Percentiles rank a stretch among this genome's conserved stretches.
phyloP scores from a whole-genome alignment of 1,140 invertebrate species.

The Bombus terrestris region DNA sequence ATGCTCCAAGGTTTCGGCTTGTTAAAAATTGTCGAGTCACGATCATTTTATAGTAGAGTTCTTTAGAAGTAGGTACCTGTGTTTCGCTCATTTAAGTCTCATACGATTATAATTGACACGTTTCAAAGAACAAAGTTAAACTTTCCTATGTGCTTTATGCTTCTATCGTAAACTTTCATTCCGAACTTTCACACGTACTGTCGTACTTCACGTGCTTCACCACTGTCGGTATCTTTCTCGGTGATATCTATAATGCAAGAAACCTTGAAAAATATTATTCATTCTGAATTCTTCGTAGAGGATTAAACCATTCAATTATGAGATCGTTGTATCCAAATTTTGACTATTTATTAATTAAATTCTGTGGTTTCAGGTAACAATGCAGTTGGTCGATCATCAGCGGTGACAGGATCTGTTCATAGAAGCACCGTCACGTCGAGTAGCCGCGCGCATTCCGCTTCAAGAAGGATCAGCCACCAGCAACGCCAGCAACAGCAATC shows the following conservation, averaged over 20 bases:
- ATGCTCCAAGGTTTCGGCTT: not conserved
- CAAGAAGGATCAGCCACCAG: constrained; percentile 64
- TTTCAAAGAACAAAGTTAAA: not conserved
- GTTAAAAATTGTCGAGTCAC: not conserved
- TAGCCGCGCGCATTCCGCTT: constrained; percentile 62
- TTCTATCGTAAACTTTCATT: not conserved
- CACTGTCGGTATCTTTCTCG: too few species aligned
- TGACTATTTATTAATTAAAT: too few species aligned
- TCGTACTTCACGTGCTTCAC: too few species aligned
- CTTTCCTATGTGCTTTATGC: not conserved
- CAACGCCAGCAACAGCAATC: constrained; percentile 60
- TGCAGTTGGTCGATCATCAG: constrained; percentile 68
- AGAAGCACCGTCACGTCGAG: constrained; percentile 62
- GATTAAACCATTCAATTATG: not conserved
- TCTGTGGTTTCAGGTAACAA: constrained; percentile 53
- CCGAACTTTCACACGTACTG: too few species aligned
- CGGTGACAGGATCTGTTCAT: constrained; percentile 72
- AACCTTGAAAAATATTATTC: too few species aligned
- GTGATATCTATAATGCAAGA: too few species aligned
- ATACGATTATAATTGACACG: not conserved
- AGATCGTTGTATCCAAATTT: not conserved
- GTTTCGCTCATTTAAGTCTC: not conserved
- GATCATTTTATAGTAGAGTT: not conserved
- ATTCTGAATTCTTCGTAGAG: too few species aligned
- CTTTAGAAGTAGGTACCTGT: too few species aligned